These are phyloP conservation scores for Esox lucius DNA, from an alignment of 2,797 vertebrate genomes.

Conservation along the genomic window DNA sequence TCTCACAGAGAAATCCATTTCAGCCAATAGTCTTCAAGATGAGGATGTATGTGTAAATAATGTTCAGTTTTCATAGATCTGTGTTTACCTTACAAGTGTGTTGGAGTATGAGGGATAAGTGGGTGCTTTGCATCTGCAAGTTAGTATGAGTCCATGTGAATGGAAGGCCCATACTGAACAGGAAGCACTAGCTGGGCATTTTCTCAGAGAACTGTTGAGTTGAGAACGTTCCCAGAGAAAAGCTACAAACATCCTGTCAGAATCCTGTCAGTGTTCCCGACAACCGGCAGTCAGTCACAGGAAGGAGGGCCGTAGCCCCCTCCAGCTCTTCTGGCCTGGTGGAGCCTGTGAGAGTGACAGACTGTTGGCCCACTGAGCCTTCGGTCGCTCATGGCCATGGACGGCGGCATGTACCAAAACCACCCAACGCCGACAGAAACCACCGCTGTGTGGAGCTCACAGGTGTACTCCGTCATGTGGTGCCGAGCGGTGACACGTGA, in stretches of 20 bases:
- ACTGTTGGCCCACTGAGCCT: constrained; percentile 1
- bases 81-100: no score
- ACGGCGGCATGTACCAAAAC: constrained; percentile 10
- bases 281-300: no score
- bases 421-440: background rate
- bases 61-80: background rate
- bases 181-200: background rate
- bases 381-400: constrained; percentile 28
- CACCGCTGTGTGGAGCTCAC: background rate
- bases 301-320: background rate
- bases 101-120: background rate
- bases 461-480: background rate
- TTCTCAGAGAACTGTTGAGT: background rate
- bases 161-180: background rate
- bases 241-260: background rate
- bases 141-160: background rate
- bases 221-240: background rate
- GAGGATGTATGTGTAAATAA: background rate
- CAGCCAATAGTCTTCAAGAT: background rate
- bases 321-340: background rate
- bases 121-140: background rate
- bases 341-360: constrained; percentile 14
- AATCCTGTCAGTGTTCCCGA: background rate
- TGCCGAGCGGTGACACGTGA: background rate
- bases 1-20: background rate